A percentile compares a stretch with the other conserved stretches of the same genome.
phyloP scores from a whole-genome alignment of 2,888 invertebrate species.

The Dolomedes plantarius region DNA sequence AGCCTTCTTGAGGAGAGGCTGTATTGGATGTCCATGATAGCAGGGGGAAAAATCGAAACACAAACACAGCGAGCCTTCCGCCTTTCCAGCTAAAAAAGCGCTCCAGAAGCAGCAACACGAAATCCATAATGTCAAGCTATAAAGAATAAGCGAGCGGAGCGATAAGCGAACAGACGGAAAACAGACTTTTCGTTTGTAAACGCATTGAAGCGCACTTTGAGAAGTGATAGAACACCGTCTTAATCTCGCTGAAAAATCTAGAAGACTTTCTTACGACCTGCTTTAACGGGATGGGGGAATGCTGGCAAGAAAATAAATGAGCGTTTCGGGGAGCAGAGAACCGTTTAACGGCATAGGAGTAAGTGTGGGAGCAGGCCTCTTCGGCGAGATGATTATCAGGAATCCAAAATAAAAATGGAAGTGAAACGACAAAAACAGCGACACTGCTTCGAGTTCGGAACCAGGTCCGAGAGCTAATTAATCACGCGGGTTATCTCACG shows the following conservation, averaged over 20 bases:
- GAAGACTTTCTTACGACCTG: not conserved
- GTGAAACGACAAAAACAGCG: constrained; percentile 13
- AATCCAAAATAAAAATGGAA: not conserved
- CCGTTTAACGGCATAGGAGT: constrained; percentile 37
- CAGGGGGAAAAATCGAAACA: too few species aligned
- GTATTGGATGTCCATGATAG: too few species aligned
- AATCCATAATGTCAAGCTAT: too few species aligned
- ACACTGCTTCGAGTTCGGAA: constrained; percentile 28
- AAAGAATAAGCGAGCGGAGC: too few species aligned
- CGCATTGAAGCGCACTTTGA: constrained; percentile 1
- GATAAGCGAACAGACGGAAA: too few species aligned
- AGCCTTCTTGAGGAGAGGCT: too few species aligned
- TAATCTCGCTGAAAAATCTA: constrained; percentile 15
- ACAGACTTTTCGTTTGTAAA: not conserved
- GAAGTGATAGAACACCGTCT: constrained; percentile 27
- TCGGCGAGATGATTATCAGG: constrained; percentile 42
- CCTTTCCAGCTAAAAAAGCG: too few species aligned
- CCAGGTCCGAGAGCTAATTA: constrained; percentile 47
- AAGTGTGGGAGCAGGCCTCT: constrained; percentile 47
- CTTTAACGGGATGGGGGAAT: constrained; percentile 19
- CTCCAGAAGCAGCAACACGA: too few species aligned
- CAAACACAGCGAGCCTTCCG: too few species aligned
- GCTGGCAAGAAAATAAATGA: constrained; percentile 38
- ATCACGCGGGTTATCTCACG: constrained; percentile 68
- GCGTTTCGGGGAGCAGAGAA: constrained; percentile 20